These are phyloP conservation scores for Myrmecobius fasciatus DNA, from an alignment of 2,113 vertebrate genomes.

Conservation along the genomic window DNA sequence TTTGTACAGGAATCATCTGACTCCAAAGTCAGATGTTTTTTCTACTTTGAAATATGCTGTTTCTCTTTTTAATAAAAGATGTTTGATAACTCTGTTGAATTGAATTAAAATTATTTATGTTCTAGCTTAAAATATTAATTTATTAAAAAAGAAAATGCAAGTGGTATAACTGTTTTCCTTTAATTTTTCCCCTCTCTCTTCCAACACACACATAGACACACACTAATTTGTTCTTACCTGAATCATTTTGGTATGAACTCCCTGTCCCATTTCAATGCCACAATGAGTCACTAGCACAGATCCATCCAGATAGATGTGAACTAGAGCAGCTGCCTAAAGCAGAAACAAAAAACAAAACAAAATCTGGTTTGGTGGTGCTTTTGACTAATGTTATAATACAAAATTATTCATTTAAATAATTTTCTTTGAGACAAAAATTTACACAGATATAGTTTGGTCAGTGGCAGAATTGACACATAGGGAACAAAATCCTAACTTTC, in stretches of 20 bases:
- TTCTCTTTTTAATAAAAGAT: not conserved
- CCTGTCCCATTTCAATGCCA: slow-evolving; percentile 90
- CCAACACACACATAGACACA: not conserved
- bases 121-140: not conserved
- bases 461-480: not conserved
- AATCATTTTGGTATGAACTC: slow-evolving; percentile 90
- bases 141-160: not conserved
- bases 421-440: not conserved
- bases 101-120: not conserved
- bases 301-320: slow-evolving; percentile 90
- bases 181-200: not conserved
- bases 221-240: slow-evolving; percentile 77
- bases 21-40: not conserved
- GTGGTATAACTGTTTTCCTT: not conserved
- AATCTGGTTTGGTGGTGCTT: not conserved
- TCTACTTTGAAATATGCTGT: not conserved
- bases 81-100: not conserved
- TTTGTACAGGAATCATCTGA: not conserved
- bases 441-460: not conserved
- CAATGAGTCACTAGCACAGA: slow-evolving; percentile 89
- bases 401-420: not conserved
- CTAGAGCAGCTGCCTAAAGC: slow-evolving; percentile 86
- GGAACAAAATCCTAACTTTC: not conserved
- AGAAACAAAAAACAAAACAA: slow-evolving; percentile 18
- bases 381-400: not conserved